phyloP scores from a whole-genome alignment of 2,113 vertebrate genomes.

The Meriones unguiculatus region DNA sequence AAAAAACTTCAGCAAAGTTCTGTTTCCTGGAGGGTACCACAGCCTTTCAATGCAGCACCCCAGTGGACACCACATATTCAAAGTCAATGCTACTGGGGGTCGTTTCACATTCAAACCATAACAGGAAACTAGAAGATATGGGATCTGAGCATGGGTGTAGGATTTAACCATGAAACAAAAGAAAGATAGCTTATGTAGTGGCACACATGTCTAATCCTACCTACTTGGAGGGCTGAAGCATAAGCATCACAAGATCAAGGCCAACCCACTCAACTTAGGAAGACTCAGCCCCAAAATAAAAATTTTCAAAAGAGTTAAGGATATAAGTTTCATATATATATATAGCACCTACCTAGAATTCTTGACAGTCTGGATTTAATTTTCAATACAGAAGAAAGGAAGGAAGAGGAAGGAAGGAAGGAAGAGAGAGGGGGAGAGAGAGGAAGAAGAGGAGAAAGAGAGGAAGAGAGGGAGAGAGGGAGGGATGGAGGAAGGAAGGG shows the following conservation, averaged over 20 bases:
- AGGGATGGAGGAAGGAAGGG: too few relatives aligned
- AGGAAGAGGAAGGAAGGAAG: accelerated
- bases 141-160: background rate
- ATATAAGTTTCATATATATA: background rate
- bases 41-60: background rate
- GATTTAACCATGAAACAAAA: background rate
- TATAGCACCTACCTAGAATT: background rate
- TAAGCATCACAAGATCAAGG: background rate
- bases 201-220: background rate
- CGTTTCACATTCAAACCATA: background rate
- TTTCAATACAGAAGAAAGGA: too few relatives aligned
- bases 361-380: background rate
- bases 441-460: accelerated
- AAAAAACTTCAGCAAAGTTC: background rate
- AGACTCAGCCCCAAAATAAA: background rate
- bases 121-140: background rate
- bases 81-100: background rate
- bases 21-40: background rate
- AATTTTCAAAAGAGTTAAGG: background rate
- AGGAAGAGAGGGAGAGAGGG: accelerated
- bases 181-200: background rate
- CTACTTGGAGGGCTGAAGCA: background rate
- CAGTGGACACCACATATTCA: background rate
- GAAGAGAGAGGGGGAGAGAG: accelerated
- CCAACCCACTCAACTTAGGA: background rate